Conservation (phyloP, 2,113 vertebrate species). For the Saguinus imperator region DNA sequence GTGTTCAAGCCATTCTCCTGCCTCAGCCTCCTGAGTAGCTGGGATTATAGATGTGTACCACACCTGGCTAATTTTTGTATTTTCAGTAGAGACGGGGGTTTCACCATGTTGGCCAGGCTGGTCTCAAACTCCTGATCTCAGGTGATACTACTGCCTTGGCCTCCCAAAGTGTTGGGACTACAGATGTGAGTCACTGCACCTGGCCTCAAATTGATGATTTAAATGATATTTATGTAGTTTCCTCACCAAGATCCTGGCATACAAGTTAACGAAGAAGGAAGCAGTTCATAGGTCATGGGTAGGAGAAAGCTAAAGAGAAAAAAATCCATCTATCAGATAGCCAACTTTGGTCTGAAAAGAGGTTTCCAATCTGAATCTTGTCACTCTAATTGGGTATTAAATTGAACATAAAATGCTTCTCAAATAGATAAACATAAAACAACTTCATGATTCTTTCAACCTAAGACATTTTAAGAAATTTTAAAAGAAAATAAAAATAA, state of each 20-base stretch:
- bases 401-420: neutral
- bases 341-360: neutral
- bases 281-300: neutral
- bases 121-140: no score
- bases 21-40: no score
- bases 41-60: no score
- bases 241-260: neutral
- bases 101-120: no score
- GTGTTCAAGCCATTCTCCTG: no score
- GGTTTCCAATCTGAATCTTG: neutral
- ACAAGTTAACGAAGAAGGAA: neutral
- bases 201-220: neutral
- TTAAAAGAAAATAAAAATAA: conserved; percentile 30
- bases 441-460: neutral
- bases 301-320: neutral
- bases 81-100: no score
- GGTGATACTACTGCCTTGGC: no score
- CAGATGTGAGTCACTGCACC: no score
- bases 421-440: conserved; percentile 4
- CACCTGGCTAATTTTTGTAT: no score
- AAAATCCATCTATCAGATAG: neutral
- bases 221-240: conserved; percentile 18
- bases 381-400: neutral
- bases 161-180: no score
- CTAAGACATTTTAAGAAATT: neutral